Evolutionary conservation across 2,888 invertebrate species (phyloP), one percentile per base, ranked within the genome.

Genomic region (Julus scandinavius): DNA sequence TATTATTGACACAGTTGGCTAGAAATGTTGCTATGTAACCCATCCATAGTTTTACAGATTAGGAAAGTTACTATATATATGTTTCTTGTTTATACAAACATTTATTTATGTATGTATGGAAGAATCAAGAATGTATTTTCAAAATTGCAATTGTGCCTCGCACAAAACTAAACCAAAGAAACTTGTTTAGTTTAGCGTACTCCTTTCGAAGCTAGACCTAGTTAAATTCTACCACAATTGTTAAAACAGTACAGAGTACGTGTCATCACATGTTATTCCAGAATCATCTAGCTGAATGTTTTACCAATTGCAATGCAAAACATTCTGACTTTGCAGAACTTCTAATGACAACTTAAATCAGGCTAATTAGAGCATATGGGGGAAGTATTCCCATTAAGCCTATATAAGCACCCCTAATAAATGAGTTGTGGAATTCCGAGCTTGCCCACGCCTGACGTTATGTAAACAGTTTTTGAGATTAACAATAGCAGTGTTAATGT

Each of bases 401-500:
- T 45, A 7, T 80, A 38, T 38, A n/a, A 63, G 20, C n/a, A 2
- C 63, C 6, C n/a, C 63, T 63, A 63, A 20, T 63, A 63, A 7
- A 63, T n/a, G 15, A 80, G 38, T 80, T 80, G 15, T 38, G 80
- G 80, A 38, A 80, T 80, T 29, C 80, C 80, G 38, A 80, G 13
- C 80, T 29, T 11, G 38, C 80, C 80, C 80, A 80, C 80, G 80
- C 80, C 80, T 80, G 80, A 38, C 80, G 38, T 80, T 40, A 80
- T 80, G 80, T 80, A 80, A 80, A 80, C 80, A 80, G 63, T 80
- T 80, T 29, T 20, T 80, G 38, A 80, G 80, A 38, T 80, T 80
- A 80, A 80, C 80, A 80, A 80, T 80, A 38, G 80, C 80, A 29
- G 80, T 29, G 80, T 29, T 80, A 29, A 13, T 80, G 38, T 13